Conservation (phyloP, 1,140 invertebrate genomes). For the Papilio dardanus region DNA sequence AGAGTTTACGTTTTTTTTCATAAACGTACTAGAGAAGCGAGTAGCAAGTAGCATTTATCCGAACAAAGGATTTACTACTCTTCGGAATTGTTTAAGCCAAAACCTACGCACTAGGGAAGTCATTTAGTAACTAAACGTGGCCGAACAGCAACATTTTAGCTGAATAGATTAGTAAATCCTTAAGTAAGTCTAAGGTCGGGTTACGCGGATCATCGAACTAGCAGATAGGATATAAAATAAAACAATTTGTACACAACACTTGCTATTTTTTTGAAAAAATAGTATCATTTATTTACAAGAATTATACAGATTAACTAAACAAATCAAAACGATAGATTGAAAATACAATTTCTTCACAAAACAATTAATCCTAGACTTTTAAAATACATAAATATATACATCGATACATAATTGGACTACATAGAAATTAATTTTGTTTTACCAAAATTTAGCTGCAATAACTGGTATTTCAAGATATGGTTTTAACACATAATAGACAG, state of each 20-base stretch:
- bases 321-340: slow-evolving; percentile 34
- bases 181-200: too few species aligned
- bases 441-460: background rate
- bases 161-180: too few species aligned
- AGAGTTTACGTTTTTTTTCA: too few species aligned
- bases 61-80: too few species aligned
- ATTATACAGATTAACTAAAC: slow-evolving; percentile 56
- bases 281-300: slow-evolving; percentile 67
- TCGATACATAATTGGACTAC: background rate
- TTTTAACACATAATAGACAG: background rate
- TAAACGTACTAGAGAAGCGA: too few species aligned
- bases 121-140: too few species aligned
- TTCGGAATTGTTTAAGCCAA: too few species aligned
- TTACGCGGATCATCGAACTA: too few species aligned
- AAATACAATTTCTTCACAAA: slow-evolving; percentile 15
- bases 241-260: slow-evolving; percentile 48
- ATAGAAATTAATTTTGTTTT: background rate
- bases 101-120: too few species aligned
- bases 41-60: too few species aligned
- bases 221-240: slow-evolving; percentile 41
- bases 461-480: background rate
- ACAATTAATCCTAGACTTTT: background rate
- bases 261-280: slow-evolving; percentile 70
- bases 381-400: slow-evolving; percentile 4
- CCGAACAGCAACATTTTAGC: too few species aligned